Conservation (phyloP, 2,797 vertebrate genomes). For the Chelonia mydas region DNA sequence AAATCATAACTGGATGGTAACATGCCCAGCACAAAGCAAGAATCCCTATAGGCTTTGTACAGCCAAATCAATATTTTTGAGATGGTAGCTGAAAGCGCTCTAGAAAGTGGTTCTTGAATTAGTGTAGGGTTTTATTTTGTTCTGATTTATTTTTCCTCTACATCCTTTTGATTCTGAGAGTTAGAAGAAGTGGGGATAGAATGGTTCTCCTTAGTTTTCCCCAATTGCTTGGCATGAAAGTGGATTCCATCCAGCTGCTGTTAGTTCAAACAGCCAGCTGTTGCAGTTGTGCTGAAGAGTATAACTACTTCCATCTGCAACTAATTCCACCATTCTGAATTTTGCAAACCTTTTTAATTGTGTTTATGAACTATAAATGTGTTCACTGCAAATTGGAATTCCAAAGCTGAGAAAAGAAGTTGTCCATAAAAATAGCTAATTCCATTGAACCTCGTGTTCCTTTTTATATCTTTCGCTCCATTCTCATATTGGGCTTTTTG, state of each 20-base stretch:
- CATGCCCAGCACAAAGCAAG: neutral
- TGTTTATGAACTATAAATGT: slow-evolving; percentile 58
- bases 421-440: slow-evolving; percentile 29
- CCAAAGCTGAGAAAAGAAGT: slow-evolving; percentile 48
- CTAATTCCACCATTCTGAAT: slow-evolving; percentile 55
- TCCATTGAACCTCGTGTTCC: neutral
- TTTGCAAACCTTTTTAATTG: slow-evolving; percentile 65
- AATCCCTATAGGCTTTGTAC: neutral
- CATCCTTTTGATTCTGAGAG: slow-evolving; percentile 5
- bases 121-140: neutral
- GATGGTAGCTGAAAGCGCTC: neutral
- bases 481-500: neutral
- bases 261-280: slow-evolving; percentile 71
- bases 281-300: slow-evolving; percentile 32
- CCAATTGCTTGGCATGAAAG: slow-evolving; percentile 24
- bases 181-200: neutral
- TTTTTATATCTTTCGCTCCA: neutral
- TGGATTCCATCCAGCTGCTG: slow-evolving; percentile 60
- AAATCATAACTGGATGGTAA: neutral
- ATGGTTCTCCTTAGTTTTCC: neutral
- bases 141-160: neutral
- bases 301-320: slow-evolving; percentile 49
- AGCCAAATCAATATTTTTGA: neutral
- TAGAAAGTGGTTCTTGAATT: neutral
- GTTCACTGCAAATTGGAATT: slow-evolving; percentile 47